Conservation (phyloP, 2,888 invertebrate species). For the Eupithecia exiguata region DNA sequence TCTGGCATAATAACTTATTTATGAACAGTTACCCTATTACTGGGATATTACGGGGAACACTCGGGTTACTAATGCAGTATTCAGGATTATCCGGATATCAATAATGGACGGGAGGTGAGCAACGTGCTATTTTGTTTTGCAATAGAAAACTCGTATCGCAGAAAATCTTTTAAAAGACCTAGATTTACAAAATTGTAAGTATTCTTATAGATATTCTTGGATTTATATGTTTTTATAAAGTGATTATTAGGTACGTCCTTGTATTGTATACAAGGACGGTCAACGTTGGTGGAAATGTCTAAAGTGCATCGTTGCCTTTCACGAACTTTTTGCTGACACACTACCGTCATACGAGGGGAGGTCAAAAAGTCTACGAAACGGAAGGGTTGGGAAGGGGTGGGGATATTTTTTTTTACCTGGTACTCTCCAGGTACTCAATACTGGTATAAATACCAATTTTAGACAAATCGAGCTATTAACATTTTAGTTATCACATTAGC, state of each 20-base stretch:
- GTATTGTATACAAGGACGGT: not conserved
- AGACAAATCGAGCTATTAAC: no score
- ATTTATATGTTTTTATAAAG: no score
- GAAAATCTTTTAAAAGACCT: not conserved
- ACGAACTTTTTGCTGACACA: not conserved
- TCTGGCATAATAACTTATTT: constrained; percentile 44
- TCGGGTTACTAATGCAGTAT: constrained; percentile 34
- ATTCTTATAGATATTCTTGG: no score
- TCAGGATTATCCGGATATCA: constrained; percentile 15
- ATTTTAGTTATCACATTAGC: no score
- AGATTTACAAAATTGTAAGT: not conserved
- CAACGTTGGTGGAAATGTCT: not conserved
- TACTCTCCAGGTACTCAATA: no score
- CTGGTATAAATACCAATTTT: no score
- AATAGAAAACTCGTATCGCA: not conserved
- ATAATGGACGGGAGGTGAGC: not conserved
- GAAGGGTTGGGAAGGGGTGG: no score
- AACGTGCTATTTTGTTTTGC: not conserved
- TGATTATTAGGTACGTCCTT: not conserved
- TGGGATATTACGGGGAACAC: constrained; percentile 30
- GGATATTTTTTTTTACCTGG: no score
- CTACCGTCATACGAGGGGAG: not conserved
- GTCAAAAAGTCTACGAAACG: no score
- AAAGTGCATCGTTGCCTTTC: not conserved
- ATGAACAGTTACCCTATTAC: constrained; percentile 43